Base-by-base conservation (phyloP, 2,113 vertebrate genomes). In the Meleagris gallopavo region DNA sequence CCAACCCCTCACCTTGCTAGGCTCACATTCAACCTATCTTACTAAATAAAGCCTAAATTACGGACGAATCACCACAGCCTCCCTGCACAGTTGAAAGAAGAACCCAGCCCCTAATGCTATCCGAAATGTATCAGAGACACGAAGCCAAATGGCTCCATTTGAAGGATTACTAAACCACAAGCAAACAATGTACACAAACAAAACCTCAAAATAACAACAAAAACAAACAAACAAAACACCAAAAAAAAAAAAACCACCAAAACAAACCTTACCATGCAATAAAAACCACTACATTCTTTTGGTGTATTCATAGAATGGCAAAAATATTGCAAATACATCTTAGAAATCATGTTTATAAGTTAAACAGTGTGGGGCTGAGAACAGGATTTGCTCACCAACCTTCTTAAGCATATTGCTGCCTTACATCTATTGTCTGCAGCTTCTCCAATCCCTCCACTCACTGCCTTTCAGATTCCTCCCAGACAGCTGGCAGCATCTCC, bases 21-120 rank as follows among this genome's bases (percentile, higher is more conserved):
- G 27, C 20, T 80, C 54, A 48, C 24, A 45, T 21, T 86, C 52
- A 90, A 64, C 11, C 29, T 46, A 43, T 48, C 70, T 79, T 76
- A 48, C 58, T 92, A 91, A 87, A 94, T 54, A 82, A 89, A 85
- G 27, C 17, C 76, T 69, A 43, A 91, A 69, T 65, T 79, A 61
- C 1, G 13, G 11, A 32, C 48, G 52, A 79, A 83, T 45, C 60
- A 70, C 24, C 18, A 73, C 62, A 76, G 74, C n/a, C 54, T 87
- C 32, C 46, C 1, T 0, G 64, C 32, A 69, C 16, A 69, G 54
- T 6, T 82, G 48, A 78, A 52, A 71, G 62, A 69, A 27, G 2
- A 64, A 50, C 72, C 69, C 54, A 89, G 30, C 0, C 1, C 8
- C 8, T 32, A 14, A 20, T 27, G 48, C n/a, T 82, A 60, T 3